These are phyloP conservation scores for Chiloscyllium punctatum DNA, from an alignment of 2,797 vertebrate species.

Conservation along the genomic window DNA sequence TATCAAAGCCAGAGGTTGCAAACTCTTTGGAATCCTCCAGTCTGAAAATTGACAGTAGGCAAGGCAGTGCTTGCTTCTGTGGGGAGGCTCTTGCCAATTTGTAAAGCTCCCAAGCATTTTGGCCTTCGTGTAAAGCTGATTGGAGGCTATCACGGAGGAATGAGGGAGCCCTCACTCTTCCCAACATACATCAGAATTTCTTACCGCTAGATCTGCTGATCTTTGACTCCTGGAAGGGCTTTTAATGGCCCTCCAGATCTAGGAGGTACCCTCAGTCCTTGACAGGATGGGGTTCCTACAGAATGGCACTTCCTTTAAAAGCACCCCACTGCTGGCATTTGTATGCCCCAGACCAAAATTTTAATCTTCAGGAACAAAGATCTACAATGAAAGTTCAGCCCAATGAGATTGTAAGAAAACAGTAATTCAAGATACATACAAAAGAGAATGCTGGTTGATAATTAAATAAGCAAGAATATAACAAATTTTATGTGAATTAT, in stretches of 20 bases:
- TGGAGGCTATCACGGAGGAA: not conserved
- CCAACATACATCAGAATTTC: not conserved
- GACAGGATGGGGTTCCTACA: not conserved
- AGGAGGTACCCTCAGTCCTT: no score
- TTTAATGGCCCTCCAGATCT: not conserved
- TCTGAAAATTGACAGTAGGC: no score
- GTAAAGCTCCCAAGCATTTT: not conserved
- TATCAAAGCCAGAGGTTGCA: not conserved
- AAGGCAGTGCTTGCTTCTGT: not conserved
- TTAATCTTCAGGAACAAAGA: not conserved
- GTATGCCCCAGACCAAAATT: not conserved
- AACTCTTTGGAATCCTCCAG: not conserved
- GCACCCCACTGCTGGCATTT: not conserved
- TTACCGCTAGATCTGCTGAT: not conserved
- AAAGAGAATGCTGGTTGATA: not conserved
- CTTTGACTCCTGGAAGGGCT: not conserved
- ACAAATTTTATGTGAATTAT: not conserved
- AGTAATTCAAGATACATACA: not conserved
- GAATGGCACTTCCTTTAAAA: not conserved
- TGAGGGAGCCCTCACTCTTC: not conserved
- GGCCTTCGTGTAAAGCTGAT: not conserved
- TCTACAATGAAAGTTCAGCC: not conserved
- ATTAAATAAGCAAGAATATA: not conserved
- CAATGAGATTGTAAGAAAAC: not conserved
- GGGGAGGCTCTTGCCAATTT: not conserved